phyloP scores from a whole-genome alignment of 2,113 vertebrate species.

The Takifugu flavidus region DNA sequence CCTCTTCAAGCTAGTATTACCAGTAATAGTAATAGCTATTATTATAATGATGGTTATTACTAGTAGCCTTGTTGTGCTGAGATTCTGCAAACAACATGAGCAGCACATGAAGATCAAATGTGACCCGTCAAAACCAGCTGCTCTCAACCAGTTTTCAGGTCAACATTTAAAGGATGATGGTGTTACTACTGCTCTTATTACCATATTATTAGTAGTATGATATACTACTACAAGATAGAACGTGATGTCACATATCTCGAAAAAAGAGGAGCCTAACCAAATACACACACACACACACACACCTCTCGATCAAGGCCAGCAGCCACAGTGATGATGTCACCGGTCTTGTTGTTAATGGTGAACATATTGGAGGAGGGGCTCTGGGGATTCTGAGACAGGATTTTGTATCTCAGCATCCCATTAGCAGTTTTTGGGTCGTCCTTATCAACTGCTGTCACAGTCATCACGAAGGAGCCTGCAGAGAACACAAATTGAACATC shows the following conservation, averaged over 20 bases:
- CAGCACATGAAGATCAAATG: too few relatives aligned
- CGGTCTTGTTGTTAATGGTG: constrained; percentile 97
- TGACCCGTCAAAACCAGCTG: too few relatives aligned
- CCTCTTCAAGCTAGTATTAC: too few relatives aligned
- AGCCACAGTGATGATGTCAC: constrained; percentile 94
- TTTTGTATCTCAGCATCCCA: constrained; percentile 94
- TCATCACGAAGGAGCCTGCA: constrained; percentile 93
- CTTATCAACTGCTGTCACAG: constrained; percentile 90
- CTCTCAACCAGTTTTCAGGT: too few relatives aligned
- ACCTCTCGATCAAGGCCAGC: constrained; percentile 96
- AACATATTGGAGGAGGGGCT: constrained; percentile 95
- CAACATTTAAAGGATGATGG: too few relatives aligned
- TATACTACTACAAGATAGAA: neutral
- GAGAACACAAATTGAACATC: constrained; percentile 1
- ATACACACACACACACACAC: constrained; percentile 25
- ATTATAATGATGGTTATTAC: too few relatives aligned
- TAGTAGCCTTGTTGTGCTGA: too few relatives aligned
- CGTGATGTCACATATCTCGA: neutral
- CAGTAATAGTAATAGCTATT: too few relatives aligned
- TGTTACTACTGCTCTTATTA: too few relatives aligned
- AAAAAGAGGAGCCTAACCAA: neutral
- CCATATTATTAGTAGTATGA: too few relatives aligned
- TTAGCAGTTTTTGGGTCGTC: constrained; percentile 91
- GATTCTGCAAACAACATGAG: too few relatives aligned
- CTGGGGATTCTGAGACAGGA: constrained; percentile 90